These are phyloP conservation scores for Antitype chi DNA, from an alignment of 2,888 invertebrate genomes.

Conservation along the genomic window DNA sequence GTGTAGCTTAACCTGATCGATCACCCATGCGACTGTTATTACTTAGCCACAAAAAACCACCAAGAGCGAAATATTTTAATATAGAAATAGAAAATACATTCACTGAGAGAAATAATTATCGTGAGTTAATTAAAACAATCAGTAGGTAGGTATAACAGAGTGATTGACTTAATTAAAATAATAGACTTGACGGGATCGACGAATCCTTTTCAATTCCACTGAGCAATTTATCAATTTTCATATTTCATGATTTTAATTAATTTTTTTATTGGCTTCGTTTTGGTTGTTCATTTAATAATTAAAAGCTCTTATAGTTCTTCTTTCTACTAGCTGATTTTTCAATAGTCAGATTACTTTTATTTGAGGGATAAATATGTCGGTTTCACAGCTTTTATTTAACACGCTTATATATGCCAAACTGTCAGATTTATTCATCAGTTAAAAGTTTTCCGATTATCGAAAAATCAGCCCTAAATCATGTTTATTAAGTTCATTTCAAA, in stretches of 20 bases:
- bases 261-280: not conserved
- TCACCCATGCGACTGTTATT: no score
- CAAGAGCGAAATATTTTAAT: not conserved
- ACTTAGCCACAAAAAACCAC: not conserved
- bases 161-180: conserved; percentile 1
- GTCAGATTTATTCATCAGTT: no score
- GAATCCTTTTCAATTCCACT: conserved; percentile 9
- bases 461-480: no score
- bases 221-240: conserved; percentile 6
- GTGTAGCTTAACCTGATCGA: no score
- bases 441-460: no score
- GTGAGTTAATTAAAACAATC: conserved; percentile 5
- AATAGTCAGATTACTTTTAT: no score
- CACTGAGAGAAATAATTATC: not conserved
- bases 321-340: not conserved
- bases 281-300: not conserved
- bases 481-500: no score
- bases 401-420: no score
- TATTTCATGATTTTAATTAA: conserved; percentile 9
- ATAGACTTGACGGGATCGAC: conserved; percentile 1
- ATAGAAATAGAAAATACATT: not conserved
- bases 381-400: no score
- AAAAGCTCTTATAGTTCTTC: not conserved
- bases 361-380: no score
- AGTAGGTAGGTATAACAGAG: not conserved